Conservation (phyloP, 1,140 invertebrate species). For the Dysdera silvatica region DNA sequence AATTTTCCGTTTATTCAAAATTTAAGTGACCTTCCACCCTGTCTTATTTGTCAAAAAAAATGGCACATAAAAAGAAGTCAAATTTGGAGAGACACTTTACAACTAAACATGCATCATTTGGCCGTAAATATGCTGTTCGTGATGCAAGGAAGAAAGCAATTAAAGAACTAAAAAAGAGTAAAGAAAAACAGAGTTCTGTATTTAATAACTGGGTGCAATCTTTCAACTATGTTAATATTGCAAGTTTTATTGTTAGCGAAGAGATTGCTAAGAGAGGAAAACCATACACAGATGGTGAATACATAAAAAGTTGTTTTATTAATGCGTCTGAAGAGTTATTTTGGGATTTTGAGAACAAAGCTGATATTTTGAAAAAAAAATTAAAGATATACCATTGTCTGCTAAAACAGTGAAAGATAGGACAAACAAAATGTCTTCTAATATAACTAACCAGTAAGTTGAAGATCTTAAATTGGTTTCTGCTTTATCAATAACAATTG, state of each 20-base stretch:
- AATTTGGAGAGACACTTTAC: conserved; percentile 6
- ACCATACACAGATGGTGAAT: neutral
- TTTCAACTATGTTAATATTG: neutral
- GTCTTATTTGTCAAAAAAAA: no score
- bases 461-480: neutral
- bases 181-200: neutral
- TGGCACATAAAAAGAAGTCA: neutral
- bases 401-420: conserved; percentile 7
- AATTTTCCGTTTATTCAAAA: no score
- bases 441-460: neutral
- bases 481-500: no score
- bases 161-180: neutral
- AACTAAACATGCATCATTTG: neutral
- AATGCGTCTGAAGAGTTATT: neutral
- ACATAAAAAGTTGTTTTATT: conserved; percentile 7
- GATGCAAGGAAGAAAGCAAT: neutral
- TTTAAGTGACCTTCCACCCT: no score
- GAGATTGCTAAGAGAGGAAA: conserved; percentile 1
- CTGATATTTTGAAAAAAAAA: neutral
- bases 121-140: neutral
- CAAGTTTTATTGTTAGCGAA: neutral
- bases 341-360: neutral
- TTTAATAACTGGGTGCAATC: conserved; percentile 2
- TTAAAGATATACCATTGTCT: neutral
- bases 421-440: neutral